Evolutionary conservation across 1,140 invertebrate genomes (phyloP), one percentile per base, ranked within the genome.

Genomic region (Nasonia longicornis): DNA sequence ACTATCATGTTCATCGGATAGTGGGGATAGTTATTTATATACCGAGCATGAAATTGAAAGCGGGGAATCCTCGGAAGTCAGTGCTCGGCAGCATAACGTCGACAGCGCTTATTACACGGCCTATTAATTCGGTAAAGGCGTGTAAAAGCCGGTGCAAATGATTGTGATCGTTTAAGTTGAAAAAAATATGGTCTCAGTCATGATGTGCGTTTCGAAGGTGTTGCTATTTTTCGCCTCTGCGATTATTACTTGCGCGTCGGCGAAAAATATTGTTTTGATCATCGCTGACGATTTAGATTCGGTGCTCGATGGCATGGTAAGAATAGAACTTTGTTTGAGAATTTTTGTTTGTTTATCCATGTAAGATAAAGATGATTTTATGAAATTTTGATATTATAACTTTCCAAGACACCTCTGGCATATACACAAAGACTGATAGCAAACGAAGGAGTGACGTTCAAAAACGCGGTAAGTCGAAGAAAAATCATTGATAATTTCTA

Each of bases 211-310:
- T 31, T 22, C 48, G 1, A 72, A 22, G 26, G 22, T 77, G 35
- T 29, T 72, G n/a, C 16, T 66, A 6, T 72, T 58, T 58, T 58
- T 81, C 12, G 14, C 4, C 0, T 22, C 8, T 66, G 22, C 11
- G 10, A 42, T 73, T 16, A 22, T 64, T 66, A 22, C 14, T 26
- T 78, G 81, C 16, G 58, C 8, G 26, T 26, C 26, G 1, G 73
- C 52, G 6, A 79, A 79, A 58, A 97, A 97, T 89, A 94, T 97
- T 84, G 91, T 97, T 58, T 87, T 97, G 63, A 92, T 98, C 70
- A 83, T 98, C 73, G 96, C 95, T 16, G 96, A 98, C 89, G 96
- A 98, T 91, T 96, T 97, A 88, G 97, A 98, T 92, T 89, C 93
- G 2, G 89, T 93, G 73, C 89, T 97, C 48, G 94, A 94, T 89